Evolutionary conservation across 1,140 invertebrate species (phyloP).

Genomic region (Eufriesea mexicana): DNA sequence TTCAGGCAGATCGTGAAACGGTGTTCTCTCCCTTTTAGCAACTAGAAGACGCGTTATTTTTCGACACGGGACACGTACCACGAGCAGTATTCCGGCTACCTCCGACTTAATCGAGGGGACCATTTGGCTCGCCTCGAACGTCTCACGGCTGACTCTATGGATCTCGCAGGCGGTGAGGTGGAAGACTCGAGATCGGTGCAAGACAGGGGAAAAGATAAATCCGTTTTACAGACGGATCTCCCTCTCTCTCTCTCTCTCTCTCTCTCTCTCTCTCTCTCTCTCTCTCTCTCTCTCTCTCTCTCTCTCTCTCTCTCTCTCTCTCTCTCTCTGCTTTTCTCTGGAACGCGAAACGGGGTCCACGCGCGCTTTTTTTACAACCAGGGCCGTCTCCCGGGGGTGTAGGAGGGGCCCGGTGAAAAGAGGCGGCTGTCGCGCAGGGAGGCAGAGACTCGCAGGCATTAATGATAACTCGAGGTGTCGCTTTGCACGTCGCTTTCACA

Average conservation of each 20-base stretch:
- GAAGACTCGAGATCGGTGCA: neutral
- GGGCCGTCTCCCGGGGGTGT: no score
- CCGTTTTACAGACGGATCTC: neutral
- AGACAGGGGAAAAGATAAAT: neutral
- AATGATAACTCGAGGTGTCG: constrained; percentile 38
- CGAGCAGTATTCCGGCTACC: no score
- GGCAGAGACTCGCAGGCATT: neutral
- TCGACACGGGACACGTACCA: no score
- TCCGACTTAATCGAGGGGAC: neutral
- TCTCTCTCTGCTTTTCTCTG: no score
- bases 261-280: no score
- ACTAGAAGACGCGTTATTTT: no score
- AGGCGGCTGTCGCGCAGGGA: neutral
- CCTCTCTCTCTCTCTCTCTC: no score
- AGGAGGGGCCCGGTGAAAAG: neutral
- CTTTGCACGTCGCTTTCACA: constrained; percentile 59
- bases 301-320: no score
- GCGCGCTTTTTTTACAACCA: neutral
- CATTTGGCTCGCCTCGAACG: neutral
- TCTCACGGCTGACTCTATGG: neutral
- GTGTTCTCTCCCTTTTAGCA: no score
- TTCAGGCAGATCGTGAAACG: no score
- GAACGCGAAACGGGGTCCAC: neutral
- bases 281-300: no score
- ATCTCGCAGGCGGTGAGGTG: neutral